These are phyloP conservation scores for Drosophila nigritarsus DNA, from an alignment of 2,888 invertebrate species.

Conservation along the genomic window DNA sequence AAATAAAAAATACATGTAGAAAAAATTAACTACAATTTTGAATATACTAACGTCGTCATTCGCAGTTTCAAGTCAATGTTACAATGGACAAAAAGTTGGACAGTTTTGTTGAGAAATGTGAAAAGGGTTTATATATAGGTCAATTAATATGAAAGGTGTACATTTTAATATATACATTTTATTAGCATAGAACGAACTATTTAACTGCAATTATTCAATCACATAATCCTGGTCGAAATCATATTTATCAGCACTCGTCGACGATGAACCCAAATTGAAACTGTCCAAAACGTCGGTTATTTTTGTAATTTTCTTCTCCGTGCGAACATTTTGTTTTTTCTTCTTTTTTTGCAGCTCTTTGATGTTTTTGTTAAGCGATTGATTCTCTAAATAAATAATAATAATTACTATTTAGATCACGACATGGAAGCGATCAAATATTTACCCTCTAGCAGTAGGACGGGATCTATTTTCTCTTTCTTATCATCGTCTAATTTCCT, in stretches of 20 bases:
- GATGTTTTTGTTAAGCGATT: slow-evolving; percentile 87
- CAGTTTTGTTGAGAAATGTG: background rate
- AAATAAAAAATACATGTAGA: background rate
- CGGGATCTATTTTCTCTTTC: slow-evolving; percentile 86
- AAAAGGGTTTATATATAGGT: background rate
- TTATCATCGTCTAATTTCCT: slow-evolving; percentile 74
- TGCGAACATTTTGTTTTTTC: slow-evolving; percentile 87
- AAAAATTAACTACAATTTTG: background rate
- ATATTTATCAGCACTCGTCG: slow-evolving; percentile 78
- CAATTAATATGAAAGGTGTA: background rate
- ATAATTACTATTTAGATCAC: background rate
- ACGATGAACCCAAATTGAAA: slow-evolving; percentile 71
- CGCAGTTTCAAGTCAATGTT: background rate
- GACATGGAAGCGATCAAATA: background rate
- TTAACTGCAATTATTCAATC: slow-evolving; percentile 65
- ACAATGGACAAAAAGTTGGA: background rate
- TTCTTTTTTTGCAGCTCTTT: slow-evolving; percentile 86
- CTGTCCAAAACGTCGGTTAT: slow-evolving; percentile 89
- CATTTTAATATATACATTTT: slow-evolving; percentile 10
- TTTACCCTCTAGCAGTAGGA: slow-evolving; percentile 89
- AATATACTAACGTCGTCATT: background rate
- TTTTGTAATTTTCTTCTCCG: slow-evolving; percentile 88
- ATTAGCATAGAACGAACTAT: slow-evolving; percentile 14
- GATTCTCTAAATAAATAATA: slow-evolving; percentile 81
- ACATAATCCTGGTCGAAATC: slow-evolving; percentile 83